Evolutionary conservation across 2,888 invertebrate genomes (phyloP), one percentile per base, ranked within the genome.

Genomic region (Pyrochroa serraticornis): DNA sequence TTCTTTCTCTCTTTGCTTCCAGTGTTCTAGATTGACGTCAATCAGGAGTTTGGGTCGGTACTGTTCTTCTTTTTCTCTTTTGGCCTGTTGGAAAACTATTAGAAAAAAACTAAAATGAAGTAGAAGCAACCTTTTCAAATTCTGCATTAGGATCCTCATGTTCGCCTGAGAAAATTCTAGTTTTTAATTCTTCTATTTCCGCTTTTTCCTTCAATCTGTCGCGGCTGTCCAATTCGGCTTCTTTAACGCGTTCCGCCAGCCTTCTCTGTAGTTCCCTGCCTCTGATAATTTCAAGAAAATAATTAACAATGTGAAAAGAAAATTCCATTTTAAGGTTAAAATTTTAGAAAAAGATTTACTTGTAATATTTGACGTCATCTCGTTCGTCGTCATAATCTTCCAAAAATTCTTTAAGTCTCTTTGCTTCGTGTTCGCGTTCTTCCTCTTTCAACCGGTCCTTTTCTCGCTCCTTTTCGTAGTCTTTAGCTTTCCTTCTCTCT

Each of bases 381-480:
- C 96, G 84, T 79, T 97, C 97, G 79, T 99, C 99, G 75, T 98
- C 97, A 76, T 99, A 99, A 79, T 99, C 98, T 81, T 99, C 99
- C 2, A 99, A 85, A 80, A 99, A 99, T 82, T 97, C 95, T 79
- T 96, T 95, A 50, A 99, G 84, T 38, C 94, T 85, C 80, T 94
- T 93, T 0, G 96, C 97, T 80, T 99, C 98, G 57, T 90, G 87
- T 77, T 92, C 90, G 57, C 93, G 84, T 77, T 96, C 95, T 72
- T 92, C 91, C 72, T 93, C 90, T 71, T 91, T 89, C 66, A 90
- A 84, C 42, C 91, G 82, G 76, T 95, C 94, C 69, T 91, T 90
- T 73, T 93, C 91, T 57, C 90, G 87, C 77, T 95, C 90, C 78
- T 91, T 91, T 70, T 92, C 93, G 78, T 95, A 90, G 72, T 98